Evolutionary conservation across 2,113 vertebrate species (phyloP).

Genomic region (Morone saxatilis): DNA sequence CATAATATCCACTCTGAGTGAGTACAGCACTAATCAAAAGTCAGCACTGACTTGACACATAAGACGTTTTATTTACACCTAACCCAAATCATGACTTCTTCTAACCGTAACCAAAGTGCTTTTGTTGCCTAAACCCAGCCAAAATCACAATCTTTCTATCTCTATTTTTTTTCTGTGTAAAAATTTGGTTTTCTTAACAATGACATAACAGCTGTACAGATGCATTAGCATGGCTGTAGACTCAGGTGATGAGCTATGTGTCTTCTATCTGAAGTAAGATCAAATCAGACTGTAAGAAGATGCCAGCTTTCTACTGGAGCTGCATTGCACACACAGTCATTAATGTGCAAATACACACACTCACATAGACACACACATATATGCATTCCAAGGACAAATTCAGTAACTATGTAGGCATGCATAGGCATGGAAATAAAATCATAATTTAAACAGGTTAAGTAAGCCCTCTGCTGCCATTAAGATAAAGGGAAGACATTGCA

Average conservation of each 20-base stretch:
- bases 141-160: too few relatives aligned
- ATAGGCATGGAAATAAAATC: background rate
- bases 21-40: too few relatives aligned
- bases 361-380: background rate
- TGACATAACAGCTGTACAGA: too few relatives aligned
- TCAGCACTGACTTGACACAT: too few relatives aligned
- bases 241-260: background rate
- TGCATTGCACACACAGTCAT: constrained; percentile 11
- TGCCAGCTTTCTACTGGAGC: background rate
- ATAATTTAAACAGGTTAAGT: background rate
- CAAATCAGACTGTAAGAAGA: constrained; percentile 9
- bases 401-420: background rate
- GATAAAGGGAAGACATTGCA: background rate
- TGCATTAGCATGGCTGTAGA: too few relatives aligned
- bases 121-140: too few relatives aligned
- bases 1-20: too few relatives aligned
- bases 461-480: background rate
- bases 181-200: too few relatives aligned
- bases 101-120: too few relatives aligned
- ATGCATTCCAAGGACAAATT: background rate
- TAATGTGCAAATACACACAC: constrained; percentile 7
- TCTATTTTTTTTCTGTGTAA: too few relatives aligned
- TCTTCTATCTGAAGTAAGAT: constrained; percentile 18
- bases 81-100: too few relatives aligned
- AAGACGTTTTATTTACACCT: too few relatives aligned